Conservation (phyloP, 1,140 invertebrate species). For the Hycleus cichorii region DNA sequence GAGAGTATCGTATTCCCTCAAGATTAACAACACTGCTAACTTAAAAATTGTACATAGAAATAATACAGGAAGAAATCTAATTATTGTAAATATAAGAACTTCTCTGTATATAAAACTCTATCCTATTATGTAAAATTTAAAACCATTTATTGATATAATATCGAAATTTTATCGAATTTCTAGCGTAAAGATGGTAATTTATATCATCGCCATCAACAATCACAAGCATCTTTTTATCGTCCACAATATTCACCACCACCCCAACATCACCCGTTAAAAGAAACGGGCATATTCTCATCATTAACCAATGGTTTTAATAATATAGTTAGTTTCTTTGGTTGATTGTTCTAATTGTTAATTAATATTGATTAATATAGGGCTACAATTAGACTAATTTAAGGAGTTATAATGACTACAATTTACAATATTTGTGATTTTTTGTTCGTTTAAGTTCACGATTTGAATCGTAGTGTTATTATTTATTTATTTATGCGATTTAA, state of each 20-base stretch:
- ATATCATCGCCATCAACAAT: neutral
- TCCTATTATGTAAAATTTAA: neutral
- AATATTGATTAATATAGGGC: too few relatives aligned
- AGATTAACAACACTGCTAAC: conserved; percentile 21
- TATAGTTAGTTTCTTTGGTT: conserved; percentile 41
- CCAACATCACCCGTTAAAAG: conserved; percentile 41
- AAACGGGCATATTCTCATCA: conserved; percentile 61
- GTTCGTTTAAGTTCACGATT: too few relatives aligned
- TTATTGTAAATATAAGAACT: too few relatives aligned
- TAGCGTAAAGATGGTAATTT: conserved; percentile 52
- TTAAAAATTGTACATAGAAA: neutral
- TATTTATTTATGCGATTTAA: too few relatives aligned
- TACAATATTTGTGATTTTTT: too few relatives aligned
- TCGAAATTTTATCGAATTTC: conserved; percentile 25
- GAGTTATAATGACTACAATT: too few relatives aligned
- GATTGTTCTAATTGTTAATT: neutral
- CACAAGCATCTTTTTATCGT: conserved; percentile 39
- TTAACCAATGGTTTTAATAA: conserved; percentile 69
- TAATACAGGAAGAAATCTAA: too few relatives aligned
- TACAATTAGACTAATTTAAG: too few relatives aligned
- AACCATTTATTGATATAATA: neutral
- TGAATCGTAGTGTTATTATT: too few relatives aligned
- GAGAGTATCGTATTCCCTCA: conserved; percentile 23
- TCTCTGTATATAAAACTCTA: neutral
- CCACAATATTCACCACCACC: conserved; percentile 41